Conservation (phyloP, 1,140 invertebrate species). For the Drosophila rhopaloa region DNA sequence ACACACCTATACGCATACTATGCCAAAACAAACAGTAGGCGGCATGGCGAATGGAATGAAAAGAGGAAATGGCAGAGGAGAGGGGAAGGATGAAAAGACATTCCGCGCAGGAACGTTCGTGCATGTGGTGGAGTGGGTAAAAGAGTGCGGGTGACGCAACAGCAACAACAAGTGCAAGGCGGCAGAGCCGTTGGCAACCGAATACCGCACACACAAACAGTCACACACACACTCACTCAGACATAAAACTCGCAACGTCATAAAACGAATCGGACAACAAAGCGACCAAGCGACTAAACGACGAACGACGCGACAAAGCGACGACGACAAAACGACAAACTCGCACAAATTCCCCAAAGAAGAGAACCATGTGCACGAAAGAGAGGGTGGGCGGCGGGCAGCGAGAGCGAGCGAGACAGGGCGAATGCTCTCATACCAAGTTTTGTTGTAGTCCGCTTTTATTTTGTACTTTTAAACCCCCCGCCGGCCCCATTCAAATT, state of each 20-base stretch:
- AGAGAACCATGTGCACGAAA: slow-evolving; percentile 18
- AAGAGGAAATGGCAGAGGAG: slow-evolving; percentile 12
- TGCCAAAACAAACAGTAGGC: slow-evolving; percentile 62
- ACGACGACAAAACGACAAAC: slow-evolving; percentile 28
- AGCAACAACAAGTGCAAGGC: slow-evolving; percentile 78
- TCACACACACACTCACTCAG: slow-evolving; percentile 34
- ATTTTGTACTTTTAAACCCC: slow-evolving; percentile 6
- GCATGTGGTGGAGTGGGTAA: slow-evolving; percentile 33
- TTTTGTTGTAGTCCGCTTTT: slow-evolving; percentile 27
- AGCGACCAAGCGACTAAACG: slow-evolving; percentile 54
- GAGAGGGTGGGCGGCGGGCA: neutral
- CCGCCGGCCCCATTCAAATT: neutral
- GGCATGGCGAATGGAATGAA: slow-evolving; percentile 34
- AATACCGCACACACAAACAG: slow-evolving; percentile 44
- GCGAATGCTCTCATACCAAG: slow-evolving; percentile 12
- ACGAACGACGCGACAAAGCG: slow-evolving; percentile 17
- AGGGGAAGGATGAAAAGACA: slow-evolving; percentile 30
- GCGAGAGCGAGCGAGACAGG: slow-evolving; percentile 4
- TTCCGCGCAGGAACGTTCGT: slow-evolving; percentile 36
- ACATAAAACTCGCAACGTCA: slow-evolving; percentile 80
- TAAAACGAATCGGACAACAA: slow-evolving; percentile 71
- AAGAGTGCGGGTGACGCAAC: slow-evolving; percentile 76
- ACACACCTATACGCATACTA: slow-evolving; percentile 1
- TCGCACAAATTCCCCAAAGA: slow-evolving; percentile 62
- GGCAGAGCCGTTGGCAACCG: slow-evolving; percentile 76